Evolutionary conservation across 2,888 invertebrate species (phyloP), one percentile per base, ranked within the genome.

Genomic region (Alviniconcha strummeri): DNA sequence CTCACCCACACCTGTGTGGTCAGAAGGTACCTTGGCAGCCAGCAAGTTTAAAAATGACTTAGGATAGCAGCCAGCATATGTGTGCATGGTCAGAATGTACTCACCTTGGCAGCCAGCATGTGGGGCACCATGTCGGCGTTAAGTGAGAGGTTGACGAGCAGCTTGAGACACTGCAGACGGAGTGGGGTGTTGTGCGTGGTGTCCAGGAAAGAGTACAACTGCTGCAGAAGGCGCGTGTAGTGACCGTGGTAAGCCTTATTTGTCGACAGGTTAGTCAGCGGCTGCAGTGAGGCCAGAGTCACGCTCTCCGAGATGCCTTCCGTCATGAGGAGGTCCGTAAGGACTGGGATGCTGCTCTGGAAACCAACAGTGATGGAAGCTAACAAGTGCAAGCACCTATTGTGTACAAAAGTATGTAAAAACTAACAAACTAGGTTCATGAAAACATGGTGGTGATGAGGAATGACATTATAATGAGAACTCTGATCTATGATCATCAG

Each of bases 101-200:
- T 36, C 91, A 95, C 95, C 94, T 95, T 95, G 74, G 95, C 95
- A 85, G 95, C 95, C 79, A 95, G 92, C 69, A 95, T 92, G 88
- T 95, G 94, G 9, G 95, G 95, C 77, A 95, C 94, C 94, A 95
- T 94, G 85, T 95, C 95, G 85, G 94, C 93, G 91, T 95, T 95
- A 86, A 95, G 95, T 13, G 95, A 95, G 7, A 95, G 92, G 91
- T 95, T 95, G 82, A 95, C 95, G 74, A 95, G 93, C 60, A 95
- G 93, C 88, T 95, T 95, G 52, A 95, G 92, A 4, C 95, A 94
- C 89, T 95, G 95, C 36, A 95, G 91, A 86, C 94, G 94, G 52
- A 95, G 91, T 36, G 93, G 92, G 8, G 92, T 90, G 80, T 92
- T 92, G 19, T 85, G 81, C 9, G 83, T 83, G 77, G 90, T 91